Evolutionary conservation across 2,888 invertebrate genomes (phyloP).

Genomic region (Cephonodes hylas): DNA sequence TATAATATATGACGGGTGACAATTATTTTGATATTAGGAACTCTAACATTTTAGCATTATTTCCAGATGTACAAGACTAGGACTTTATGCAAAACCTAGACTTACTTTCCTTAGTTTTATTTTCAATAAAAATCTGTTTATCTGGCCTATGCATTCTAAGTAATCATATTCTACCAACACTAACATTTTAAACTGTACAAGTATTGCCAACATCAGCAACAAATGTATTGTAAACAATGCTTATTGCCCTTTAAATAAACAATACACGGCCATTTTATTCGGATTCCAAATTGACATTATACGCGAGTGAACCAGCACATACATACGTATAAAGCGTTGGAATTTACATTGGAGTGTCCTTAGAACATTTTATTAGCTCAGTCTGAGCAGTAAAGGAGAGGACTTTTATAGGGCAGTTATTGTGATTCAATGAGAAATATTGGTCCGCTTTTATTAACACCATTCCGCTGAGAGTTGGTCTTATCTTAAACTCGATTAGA

Average conservation of each 20-base stretch:
- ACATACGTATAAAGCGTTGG: slow-evolving; percentile 23
- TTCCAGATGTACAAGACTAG: too few species aligned
- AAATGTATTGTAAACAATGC: not conserved
- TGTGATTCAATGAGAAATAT: slow-evolving; percentile 63
- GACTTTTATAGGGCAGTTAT: slow-evolving; percentile 62
- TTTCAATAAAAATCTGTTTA: too few species aligned
- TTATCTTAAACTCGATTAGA: slow-evolving; percentile 13
- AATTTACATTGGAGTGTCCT: slow-evolving; percentile 47
- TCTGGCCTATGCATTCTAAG: too few species aligned
- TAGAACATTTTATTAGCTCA: slow-evolving; percentile 46
- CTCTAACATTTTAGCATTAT: too few species aligned
- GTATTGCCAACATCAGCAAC: not conserved
- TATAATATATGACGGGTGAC: too few species aligned
- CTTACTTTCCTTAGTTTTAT: too few species aligned
- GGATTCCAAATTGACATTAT: not conserved
- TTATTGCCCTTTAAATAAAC: too few species aligned
- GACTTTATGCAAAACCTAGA: too few species aligned
- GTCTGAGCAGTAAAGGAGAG: slow-evolving; percentile 43
- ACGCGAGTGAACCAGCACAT: not conserved
- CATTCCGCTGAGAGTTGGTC: slow-evolving; percentile 9
- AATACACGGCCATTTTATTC: not conserved
- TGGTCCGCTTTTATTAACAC: slow-evolving; percentile 35
- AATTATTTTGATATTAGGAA: too few species aligned
- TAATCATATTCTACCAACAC: too few species aligned
- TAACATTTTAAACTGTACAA: too few species aligned